Base-by-base conservation (phyloP, 2,113 vertebrate genomes). In the Epinephelus lanceolatus region DNA sequence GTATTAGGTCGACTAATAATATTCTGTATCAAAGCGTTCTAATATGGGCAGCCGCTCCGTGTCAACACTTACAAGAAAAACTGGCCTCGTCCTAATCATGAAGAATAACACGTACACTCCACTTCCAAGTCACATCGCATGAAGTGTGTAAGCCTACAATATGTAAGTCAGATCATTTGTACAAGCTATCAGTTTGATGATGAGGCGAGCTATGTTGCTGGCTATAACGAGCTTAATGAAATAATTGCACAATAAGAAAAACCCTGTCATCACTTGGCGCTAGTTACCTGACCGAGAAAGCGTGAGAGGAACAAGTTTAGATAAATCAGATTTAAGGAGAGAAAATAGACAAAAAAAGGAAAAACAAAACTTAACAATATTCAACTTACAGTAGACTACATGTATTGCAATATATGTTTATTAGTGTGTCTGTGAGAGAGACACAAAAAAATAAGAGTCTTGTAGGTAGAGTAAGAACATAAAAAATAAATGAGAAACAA, bases 181-280 rank as follows among this genome's bases (percentile, higher is more conserved):
- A 68, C 51, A 69, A 71, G 40, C 51, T 51, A 27, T 69, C 23
- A 12, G 45, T 74, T 57, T 76, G 57, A 61, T 69, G 76, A 56
- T 67, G 60, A 70, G 33, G 59, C 71, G 27, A 60, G 42, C 56
- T 73, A 73, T 51, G 6, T 57, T 42, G 52, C 57, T 62, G 21
- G 62, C 66, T 57, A 67, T 23, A 40, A 45, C 55, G 27, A 27
- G 51, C 25, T 80, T 75, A 49, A 73, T 59, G 9, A 79, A 76
- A 76, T 53, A 84, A 90, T 73, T 78, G 81, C 88, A 91, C 84
- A 15, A 65, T 53, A 88, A 65, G 40, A 84, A 59, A 83, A 78
- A 92, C 84, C 89, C 88, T 88, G 92, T 88, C 51, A 52, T 81
- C 83, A 84, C 73, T 60, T n/a, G 4, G 4, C 78, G 60, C 81